Evolutionary conservation across 2,888 invertebrate species (phyloP).

Genomic region (Diarsia mendica): DNA sequence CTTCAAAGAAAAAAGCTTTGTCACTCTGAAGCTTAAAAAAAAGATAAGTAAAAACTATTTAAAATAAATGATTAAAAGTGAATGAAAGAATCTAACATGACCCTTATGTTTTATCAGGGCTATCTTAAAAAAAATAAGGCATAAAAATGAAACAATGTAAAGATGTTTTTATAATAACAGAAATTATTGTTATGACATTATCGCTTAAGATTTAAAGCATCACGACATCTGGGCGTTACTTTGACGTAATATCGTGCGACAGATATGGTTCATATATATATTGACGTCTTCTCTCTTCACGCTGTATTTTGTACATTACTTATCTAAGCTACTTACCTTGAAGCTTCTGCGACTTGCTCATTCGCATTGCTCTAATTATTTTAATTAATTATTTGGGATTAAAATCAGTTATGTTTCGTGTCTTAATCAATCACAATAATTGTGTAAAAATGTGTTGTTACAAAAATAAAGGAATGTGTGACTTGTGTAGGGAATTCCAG

Average conservation of each 20-base stretch:
- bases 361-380: slow-evolving; percentile 76
- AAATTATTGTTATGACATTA: slow-evolving; percentile 82
- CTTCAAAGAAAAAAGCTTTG: neutral
- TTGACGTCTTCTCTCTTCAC: slow-evolving; percentile 82
- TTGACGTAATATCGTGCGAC: slow-evolving; percentile 88
- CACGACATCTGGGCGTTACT: slow-evolving; percentile 88
- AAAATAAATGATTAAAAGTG: neutral
- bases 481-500: slow-evolving; percentile 87
- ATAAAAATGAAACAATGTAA: slow-evolving; percentile 57
- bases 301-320: slow-evolving; percentile 87
- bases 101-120: slow-evolving; percentile 40
- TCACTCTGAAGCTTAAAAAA: slow-evolving; percentile 9
- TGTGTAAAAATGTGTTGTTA: slow-evolving; percentile 86
- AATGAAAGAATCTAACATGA: slow-evolving; percentile 33
- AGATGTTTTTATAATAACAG: slow-evolving; percentile 77
- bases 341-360: slow-evolving; percentile 83
- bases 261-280: slow-evolving; percentile 89
- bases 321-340: slow-evolving; percentile 89
- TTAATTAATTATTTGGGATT: slow-evolving; percentile 65
- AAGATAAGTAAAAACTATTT: neutral
- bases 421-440: slow-evolving; percentile 50
- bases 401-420: slow-evolving; percentile 49
- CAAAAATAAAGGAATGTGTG: slow-evolving; percentile 86
- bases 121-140: slow-evolving; percentile 50
- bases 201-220: slow-evolving; percentile 85